Conservation (phyloP, 2,113 vertebrate genomes). For the Terrapene triunguis region DNA sequence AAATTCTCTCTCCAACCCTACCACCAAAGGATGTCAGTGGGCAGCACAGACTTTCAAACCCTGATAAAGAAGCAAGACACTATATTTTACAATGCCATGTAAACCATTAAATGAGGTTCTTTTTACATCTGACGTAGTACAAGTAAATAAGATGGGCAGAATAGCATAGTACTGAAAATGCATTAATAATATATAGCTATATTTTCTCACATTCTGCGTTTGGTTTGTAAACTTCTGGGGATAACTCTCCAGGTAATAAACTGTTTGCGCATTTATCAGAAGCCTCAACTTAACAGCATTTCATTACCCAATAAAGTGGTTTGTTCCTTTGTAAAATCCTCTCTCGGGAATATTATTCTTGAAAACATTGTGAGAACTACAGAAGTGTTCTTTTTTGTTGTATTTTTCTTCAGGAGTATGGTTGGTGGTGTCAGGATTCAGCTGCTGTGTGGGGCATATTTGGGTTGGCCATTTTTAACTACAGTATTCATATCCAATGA, state of each 20-base stretch:
- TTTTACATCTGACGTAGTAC: not conserved
- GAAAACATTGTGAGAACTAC: not conserved
- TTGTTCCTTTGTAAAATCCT: slow-evolving; percentile 57
- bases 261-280: not conserved
- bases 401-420: slow-evolving; percentile 1
- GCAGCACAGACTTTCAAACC: not conserved
- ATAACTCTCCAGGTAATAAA: slow-evolving; percentile 30
- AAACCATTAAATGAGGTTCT: not conserved
- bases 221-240: slow-evolving; percentile 5
- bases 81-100: not conserved
- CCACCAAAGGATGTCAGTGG: not conserved
- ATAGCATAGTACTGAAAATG: not conserved
- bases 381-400: not conserved
- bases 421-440: not conserved
- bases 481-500: slow-evolving; percentile 44
- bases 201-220: not conserved
- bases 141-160: not conserved
- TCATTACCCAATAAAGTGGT: slow-evolving; percentile 43
- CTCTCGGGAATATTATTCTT: not conserved
- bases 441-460: not conserved
- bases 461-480: slow-evolving; percentile 40
- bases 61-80: too few relatives aligned
- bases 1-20: not conserved
- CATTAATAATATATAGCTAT: not conserved
- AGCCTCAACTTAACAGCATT: not conserved